Evolutionary conservation across 2,888 invertebrate genomes (phyloP).

Genomic region (Polyploca ridens): DNA sequence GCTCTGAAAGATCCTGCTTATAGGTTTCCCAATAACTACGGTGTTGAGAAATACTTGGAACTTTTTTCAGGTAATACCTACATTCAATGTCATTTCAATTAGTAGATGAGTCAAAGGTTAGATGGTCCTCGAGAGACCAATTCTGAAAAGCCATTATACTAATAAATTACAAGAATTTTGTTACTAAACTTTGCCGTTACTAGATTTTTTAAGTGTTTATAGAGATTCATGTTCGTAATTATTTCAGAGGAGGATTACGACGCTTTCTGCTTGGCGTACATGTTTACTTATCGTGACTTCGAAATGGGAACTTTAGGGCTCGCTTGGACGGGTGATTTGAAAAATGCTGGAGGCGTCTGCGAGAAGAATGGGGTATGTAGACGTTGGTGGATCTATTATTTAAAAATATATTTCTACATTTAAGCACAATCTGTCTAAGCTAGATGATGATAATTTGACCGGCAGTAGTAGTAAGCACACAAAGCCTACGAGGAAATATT

Average conservation of each 20-base stretch:
- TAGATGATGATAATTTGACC: no score
- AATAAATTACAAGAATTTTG: slow-evolving; percentile 44
- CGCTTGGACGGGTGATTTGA: slow-evolving; percentile 98
- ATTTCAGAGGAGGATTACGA: slow-evolving; percentile 97
- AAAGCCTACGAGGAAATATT: no score
- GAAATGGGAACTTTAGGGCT: slow-evolving; percentile 98
- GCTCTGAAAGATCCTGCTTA: slow-evolving; percentile 94
- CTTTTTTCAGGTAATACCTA: slow-evolving; percentile 92
- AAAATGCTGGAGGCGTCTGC: slow-evolving; percentile 99
- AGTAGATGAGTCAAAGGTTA: slow-evolving; percentile 40
- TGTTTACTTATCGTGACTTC: slow-evolving; percentile 98
- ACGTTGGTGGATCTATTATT: no score
- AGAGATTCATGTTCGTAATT: slow-evolving; percentile 11
- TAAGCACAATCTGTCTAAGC: no score
- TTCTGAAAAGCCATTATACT: slow-evolving; percentile 41
- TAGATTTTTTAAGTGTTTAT: neutral
- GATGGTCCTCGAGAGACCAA: slow-evolving; percentile 36
- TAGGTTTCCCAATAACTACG: slow-evolving; percentile 97
- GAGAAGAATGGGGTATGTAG: slow-evolving; percentile 95
- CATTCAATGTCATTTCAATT: slow-evolving; percentile 33
- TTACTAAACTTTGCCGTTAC: slow-evolving; percentile 15
- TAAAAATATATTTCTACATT: no score
- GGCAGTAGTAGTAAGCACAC: no score
- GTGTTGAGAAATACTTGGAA: slow-evolving; percentile 99
- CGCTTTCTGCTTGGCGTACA: slow-evolving; percentile 98